Conservation (phyloP, 2,888 invertebrate genomes). For the Andrena camellia region DNA sequence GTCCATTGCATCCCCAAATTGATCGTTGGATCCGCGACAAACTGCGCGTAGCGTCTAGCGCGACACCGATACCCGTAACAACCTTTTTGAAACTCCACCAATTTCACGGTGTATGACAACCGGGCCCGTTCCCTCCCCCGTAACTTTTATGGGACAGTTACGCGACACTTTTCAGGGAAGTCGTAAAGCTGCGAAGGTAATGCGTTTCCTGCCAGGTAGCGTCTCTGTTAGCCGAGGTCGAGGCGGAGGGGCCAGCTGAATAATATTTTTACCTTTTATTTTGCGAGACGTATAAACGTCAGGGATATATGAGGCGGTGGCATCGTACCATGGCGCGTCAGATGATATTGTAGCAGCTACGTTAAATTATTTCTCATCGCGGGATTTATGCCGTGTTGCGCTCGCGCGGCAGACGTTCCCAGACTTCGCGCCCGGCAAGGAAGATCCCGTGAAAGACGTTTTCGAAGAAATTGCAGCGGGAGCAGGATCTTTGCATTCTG, state of each 20-base stretch:
- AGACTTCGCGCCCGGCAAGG: background rate
- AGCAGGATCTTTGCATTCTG: constrained; percentile 7
- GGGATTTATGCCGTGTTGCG: constrained; percentile 40
- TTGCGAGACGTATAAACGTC: constrained; percentile 59
- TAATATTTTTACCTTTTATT: constrained; percentile 65
- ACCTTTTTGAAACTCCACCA: constrained; percentile 60
- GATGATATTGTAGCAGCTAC: constrained; percentile 51
- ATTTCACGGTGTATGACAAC: constrained; percentile 71
- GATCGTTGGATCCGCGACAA: constrained; percentile 52
- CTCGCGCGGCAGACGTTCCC: background rate
- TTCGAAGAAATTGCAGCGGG: constrained; percentile 30
- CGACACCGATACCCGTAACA: constrained; percentile 51
- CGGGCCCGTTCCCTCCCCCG: constrained; percentile 40
- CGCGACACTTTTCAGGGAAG: constrained; percentile 67
- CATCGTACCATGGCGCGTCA: constrained; percentile 40
- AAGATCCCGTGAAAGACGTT: constrained; percentile 34
- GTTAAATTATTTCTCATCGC: constrained; percentile 64
- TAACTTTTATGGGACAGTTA: constrained; percentile 71
- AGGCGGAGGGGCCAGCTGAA: constrained; percentile 32
- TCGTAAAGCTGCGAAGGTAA: constrained; percentile 69
- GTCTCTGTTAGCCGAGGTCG: constrained; percentile 34
- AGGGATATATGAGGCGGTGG: constrained; percentile 28
- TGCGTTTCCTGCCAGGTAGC: constrained; percentile 56
- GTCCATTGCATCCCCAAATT: constrained; percentile 48
- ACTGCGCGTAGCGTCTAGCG: constrained; percentile 39